Conservation (phyloP, 2,888 invertebrate species). For the Eulithis testata region DNA sequence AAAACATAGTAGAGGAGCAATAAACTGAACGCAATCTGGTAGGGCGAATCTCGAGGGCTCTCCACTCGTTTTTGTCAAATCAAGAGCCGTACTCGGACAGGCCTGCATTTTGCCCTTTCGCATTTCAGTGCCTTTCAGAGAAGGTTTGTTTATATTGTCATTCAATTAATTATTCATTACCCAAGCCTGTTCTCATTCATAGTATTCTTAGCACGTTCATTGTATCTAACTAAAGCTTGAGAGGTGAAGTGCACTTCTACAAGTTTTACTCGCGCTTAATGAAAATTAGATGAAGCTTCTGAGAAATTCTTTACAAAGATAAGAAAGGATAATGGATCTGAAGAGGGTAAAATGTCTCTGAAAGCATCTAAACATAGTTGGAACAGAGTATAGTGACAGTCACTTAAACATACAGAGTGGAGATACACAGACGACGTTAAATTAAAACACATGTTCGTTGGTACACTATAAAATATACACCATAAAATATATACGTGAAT, state of each 20-base stretch:
- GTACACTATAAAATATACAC: too few relatives aligned
- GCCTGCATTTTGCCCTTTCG: slow-evolving; percentile 35
- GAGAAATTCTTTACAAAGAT: slow-evolving; percentile 19
- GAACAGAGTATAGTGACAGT: background rate
- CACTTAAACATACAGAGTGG: background rate
- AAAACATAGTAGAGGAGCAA: slow-evolving; percentile 53
- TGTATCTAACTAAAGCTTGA: background rate
- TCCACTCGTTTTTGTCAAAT: slow-evolving; percentile 66
- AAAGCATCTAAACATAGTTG: slow-evolving; percentile 10
- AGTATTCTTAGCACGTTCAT: slow-evolving; percentile 13
- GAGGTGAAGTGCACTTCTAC: slow-evolving; percentile 20
- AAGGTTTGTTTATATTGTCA: slow-evolving; percentile 20
- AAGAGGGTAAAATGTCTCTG: slow-evolving; percentile 22
- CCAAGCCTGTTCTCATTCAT: slow-evolving; percentile 1
- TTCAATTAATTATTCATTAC: slow-evolving; percentile 21
- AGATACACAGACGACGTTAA: background rate
- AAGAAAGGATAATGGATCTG: slow-evolving; percentile 26
- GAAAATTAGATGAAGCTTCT: slow-evolving; percentile 28
- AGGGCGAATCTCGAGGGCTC: slow-evolving; percentile 57
- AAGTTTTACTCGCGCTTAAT: slow-evolving; percentile 17
- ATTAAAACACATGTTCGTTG: too few relatives aligned
- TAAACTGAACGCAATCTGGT: slow-evolving; percentile 60
- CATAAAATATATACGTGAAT: too few relatives aligned
- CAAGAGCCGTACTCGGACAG: slow-evolving; percentile 47
- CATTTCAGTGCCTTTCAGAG: slow-evolving; percentile 15